Evolutionary conservation across 2,113 vertebrate genomes (phyloP).

Genomic region (Anhinga anhinga): DNA sequence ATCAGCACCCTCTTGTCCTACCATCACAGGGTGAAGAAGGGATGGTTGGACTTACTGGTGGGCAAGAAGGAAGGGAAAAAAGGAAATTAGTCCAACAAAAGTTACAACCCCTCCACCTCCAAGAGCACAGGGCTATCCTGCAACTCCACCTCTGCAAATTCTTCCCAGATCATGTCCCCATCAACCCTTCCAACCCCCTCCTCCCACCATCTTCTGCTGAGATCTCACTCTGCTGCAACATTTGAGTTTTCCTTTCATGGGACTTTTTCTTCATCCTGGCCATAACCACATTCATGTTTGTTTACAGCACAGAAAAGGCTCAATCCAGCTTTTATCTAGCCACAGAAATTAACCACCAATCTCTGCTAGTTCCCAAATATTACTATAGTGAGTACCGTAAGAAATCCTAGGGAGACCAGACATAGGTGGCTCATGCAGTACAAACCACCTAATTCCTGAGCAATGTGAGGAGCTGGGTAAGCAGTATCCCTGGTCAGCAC

Average conservation of each 20-base stretch:
- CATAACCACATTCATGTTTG: background rate
- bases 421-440: background rate
- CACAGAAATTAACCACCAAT: constrained; percentile 19
- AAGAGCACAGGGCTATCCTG: background rate
- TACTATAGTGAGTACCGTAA: background rate
- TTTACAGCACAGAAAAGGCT: background rate
- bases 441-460: constrained; percentile 36
- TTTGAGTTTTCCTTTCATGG: background rate
- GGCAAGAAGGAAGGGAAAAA: background rate
- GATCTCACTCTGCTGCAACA: background rate
- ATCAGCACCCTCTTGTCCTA: fast-evolving
- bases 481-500: background rate
- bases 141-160: background rate
- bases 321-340: background rate
- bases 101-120: background rate
- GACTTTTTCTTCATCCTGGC: background rate
- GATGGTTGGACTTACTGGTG: background rate
- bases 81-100: background rate
- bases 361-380: background rate
- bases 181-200: background rate
- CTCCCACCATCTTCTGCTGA: background rate
- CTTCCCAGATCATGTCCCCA: background rate
- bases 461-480: background rate
- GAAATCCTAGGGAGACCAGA: background rate
- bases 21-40: background rate